phyloP scores from a whole-genome alignment of 2,113 vertebrate species.

The Siphamia tubifer region DNA sequence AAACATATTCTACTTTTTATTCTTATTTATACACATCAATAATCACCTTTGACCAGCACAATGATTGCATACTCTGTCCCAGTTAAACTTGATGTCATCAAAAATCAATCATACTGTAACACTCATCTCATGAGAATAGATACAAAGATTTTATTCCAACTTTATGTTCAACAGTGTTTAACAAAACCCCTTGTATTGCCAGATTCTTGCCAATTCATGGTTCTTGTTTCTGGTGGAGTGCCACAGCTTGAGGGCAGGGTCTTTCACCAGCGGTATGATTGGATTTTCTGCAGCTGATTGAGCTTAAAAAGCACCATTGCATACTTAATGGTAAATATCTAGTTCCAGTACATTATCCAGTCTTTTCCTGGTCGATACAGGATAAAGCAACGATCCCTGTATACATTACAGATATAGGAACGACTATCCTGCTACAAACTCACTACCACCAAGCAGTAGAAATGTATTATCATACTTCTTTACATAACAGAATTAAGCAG shows the following conservation, averaged over 20 bases:
- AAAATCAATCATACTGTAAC: too few relatives aligned
- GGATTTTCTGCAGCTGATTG: constrained; percentile 6
- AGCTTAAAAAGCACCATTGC: not conserved
- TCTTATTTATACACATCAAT: too few relatives aligned
- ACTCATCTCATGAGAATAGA: too few relatives aligned
- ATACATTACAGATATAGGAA: constrained; percentile 24
- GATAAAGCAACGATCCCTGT: constrained; percentile 7
- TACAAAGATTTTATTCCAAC: too few relatives aligned
- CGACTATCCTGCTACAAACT: constrained; percentile 40
- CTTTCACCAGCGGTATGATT: not conserved
- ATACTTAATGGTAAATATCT: not conserved
- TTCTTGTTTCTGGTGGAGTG: not conserved
- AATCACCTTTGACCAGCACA: too few relatives aligned
- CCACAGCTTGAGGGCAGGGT: not conserved
- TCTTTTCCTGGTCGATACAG: not conserved
- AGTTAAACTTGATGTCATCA: too few relatives aligned
- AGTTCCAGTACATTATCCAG: constrained; percentile 11
- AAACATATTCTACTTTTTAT: too few relatives aligned
- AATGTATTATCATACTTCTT: constrained; percentile 74
- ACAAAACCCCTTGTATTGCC: too few relatives aligned
- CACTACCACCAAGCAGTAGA: constrained; percentile 31
- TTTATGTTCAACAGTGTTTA: too few relatives aligned
- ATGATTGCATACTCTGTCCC: too few relatives aligned
- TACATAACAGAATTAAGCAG: constrained; percentile 79
- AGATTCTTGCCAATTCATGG: too few relatives aligned